These are phyloP conservation scores for Monoplex corrugatus DNA, from an alignment of 2,888 invertebrate genomes.

Conservation along the genomic window DNA sequence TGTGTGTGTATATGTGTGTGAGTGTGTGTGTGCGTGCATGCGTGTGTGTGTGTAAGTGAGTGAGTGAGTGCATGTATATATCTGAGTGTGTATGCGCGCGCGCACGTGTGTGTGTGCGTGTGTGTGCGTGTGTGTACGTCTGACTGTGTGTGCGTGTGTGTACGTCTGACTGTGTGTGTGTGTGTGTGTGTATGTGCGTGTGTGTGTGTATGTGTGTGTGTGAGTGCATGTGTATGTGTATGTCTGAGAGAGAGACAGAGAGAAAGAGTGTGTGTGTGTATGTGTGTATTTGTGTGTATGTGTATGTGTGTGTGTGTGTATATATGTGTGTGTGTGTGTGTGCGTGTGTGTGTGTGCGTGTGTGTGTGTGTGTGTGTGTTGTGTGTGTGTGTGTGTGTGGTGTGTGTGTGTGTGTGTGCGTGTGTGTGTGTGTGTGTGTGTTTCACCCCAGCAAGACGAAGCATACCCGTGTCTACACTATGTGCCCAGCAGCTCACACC, in stretches of 20 bases:
- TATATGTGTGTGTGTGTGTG: too few species aligned
- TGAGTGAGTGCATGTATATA: too few species aligned
- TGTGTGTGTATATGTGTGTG: not conserved
- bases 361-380: too few species aligned
- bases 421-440: too few species aligned
- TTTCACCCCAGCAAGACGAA: too few species aligned
- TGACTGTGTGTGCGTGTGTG: not conserved
- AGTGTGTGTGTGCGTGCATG: not conserved
- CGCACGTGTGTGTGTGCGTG: not conserved
- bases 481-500: too few species aligned
- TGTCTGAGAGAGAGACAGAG: not conserved
- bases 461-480: too few species aligned
- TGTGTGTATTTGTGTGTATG: not conserved
- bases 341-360: too few species aligned
- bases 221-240: not conserved
- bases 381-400: not conserved
- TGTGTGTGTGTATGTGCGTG: constrained; percentile 16
- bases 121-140: not conserved
- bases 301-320: too few species aligned
- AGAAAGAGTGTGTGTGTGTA: too few species aligned
- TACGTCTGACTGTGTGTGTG: constrained; percentile 24
- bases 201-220: constrained; percentile 11
- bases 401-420: not conserved
- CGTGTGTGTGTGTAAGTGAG: not conserved
- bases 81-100: too few species aligned